phyloP scores from a whole-genome alignment of 2,888 invertebrate species.

The Bimastos eiseni region DNA sequence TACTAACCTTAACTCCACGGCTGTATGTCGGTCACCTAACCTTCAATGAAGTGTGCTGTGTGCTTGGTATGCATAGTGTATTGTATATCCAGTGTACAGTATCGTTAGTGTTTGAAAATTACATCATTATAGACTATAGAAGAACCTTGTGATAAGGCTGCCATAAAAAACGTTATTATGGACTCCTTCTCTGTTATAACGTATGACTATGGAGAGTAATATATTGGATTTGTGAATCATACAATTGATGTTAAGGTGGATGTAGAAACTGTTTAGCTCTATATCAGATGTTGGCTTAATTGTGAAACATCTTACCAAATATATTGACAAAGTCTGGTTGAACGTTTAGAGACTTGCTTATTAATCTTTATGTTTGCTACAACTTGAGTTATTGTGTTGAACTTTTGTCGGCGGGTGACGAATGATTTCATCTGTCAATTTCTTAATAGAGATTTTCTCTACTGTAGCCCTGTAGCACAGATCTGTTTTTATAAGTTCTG shows the following conservation, averaged over 20 bases:
- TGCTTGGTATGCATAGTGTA: background rate
- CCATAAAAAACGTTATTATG: background rate
- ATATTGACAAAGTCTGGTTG: background rate
- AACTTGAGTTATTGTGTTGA: slow-evolving; percentile 4
- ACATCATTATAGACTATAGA: too few species aligned
- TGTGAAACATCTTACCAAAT: background rate
- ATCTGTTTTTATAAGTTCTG: background rate
- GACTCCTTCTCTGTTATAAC: background rate
- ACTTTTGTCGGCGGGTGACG: background rate
- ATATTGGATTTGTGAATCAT: background rate
- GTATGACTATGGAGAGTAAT: background rate
- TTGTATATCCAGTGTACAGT: background rate
- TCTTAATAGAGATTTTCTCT: background rate
- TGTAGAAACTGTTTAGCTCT: background rate
- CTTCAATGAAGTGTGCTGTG: background rate
- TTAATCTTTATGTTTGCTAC: background rate
- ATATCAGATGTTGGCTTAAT: background rate
- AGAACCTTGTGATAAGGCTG: background rate
- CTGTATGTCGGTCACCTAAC: background rate
- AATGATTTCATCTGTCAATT: background rate
- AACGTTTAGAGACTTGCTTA: background rate
- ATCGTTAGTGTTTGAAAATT: background rate
- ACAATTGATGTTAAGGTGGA: background rate
- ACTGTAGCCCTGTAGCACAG: background rate
- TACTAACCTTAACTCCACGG: background rate